Base-by-base conservation (phyloP, 37 sponge, comb jelly and placozoan genomes). In the Hormiphora californensis region DNA sequence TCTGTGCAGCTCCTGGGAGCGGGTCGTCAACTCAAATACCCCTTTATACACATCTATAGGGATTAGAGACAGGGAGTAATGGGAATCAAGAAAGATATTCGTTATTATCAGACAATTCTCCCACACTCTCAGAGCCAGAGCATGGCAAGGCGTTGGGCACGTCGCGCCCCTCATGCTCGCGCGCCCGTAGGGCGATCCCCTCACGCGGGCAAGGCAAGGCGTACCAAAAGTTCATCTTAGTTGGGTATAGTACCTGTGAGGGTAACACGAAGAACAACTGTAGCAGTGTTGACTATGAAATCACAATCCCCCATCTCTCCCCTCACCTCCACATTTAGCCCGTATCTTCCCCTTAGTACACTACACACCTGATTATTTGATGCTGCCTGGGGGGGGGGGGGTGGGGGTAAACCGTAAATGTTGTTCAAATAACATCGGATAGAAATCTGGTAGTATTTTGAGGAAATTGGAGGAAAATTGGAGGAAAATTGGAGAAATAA, bases 331-430 rank as follows among this genome's bases (percentile, higher is more conserved):
- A 73, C 81, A n/a, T 28, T 33, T n/a, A 40, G 27, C 32, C 2
- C 15, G 81, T 40, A 41, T 46, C 35, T 33, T 41, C 46, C 43
- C 5, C 81, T 37, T 28, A 73, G 23, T 27, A 73, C 43, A 8
- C 39, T 41, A 21, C 81, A 73, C 17, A 73, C 43, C 44, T 73
- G 81, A 73, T 73, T 73, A 33, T 73, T 73, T 1, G 81, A 73
- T n/a, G 43, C 38, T 0, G 43, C 81, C 81, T 73, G 81, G 4
- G 35, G 51, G 51, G 51, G 12, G 12, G 12, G 8, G 51, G 11
- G 51, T 46, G n/a, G n/a, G n/a, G n/a, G n/a, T n/a, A n/a, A n/a
- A n/a, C n/a, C n/a, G n/a, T n/a, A n/a, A n/a, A n/a, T n/a, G n/a
- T n/a, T n/a, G n/a, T n/a, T n/a, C n/a, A n/a, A n/a, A n/a, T n/a